These are phyloP conservation scores for Pseudanteris insignis DNA, from an alignment of 2,888 invertebrate genomes.

Conservation along the genomic window DNA sequence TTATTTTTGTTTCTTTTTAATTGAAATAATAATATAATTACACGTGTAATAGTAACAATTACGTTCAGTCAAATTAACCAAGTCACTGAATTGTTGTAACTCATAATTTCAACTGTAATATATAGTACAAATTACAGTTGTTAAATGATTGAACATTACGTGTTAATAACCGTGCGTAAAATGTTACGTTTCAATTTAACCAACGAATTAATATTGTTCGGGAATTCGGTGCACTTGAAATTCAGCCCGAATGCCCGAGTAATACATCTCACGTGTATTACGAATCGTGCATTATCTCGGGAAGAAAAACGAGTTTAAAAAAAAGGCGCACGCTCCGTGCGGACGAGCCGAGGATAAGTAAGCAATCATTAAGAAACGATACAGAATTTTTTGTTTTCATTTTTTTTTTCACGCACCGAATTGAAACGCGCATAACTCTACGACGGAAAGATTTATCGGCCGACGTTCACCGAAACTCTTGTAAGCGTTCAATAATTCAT, in stretches of 20 bases:
- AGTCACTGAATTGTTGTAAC: too few species aligned
- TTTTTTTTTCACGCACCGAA: constrained; percentile 5
- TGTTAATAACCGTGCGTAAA: constrained; percentile 16
- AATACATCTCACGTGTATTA: constrained; percentile 34
- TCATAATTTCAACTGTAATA: too few species aligned
- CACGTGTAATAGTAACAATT: too few species aligned
- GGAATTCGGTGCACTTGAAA: too few species aligned
- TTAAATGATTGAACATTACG: too few species aligned
- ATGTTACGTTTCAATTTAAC: too few species aligned
- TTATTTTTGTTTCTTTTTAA: too few species aligned
- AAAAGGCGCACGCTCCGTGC: constrained; percentile 19
- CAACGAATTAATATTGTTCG: too few species aligned
- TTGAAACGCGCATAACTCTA: neutral
- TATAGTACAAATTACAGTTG: too few species aligned
- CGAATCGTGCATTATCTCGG: constrained; percentile 38
- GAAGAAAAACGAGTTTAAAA: constrained; percentile 22
- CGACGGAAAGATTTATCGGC: constrained; percentile 29
- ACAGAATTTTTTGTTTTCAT: constrained; percentile 22
- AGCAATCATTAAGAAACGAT: constrained; percentile 36
- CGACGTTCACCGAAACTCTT: constrained; percentile 30
- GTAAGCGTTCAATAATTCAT: constrained; percentile 18
- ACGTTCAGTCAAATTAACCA: too few species aligned
- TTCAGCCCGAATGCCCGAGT: constrained; percentile 12
- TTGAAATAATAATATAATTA: too few species aligned
- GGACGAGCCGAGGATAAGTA: constrained; percentile 35